phyloP scores from a whole-genome alignment of 2,888 invertebrate genomes.

The Hermaeophaga mercurialis region DNA sequence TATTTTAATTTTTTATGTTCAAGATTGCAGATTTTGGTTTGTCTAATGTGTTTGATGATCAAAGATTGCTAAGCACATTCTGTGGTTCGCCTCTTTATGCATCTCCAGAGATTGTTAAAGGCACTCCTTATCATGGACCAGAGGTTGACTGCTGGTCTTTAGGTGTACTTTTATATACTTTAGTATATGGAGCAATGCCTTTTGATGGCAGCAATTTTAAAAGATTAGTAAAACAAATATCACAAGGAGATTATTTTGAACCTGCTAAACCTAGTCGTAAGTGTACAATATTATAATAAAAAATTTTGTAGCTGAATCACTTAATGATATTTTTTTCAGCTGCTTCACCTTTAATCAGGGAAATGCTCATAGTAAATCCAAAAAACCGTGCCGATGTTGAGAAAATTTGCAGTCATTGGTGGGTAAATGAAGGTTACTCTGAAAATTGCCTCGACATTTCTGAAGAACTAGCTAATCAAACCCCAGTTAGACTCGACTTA shows the following conservation, averaged over 20 bases:
- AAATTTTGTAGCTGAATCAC: background rate
- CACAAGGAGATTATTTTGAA: constrained; percentile 96
- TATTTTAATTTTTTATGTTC: constrained; percentile 43
- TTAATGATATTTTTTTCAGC: constrained; percentile 62
- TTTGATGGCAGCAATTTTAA: constrained; percentile 99
- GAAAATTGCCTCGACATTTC: constrained; percentile 84
- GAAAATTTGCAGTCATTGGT: constrained; percentile 95
- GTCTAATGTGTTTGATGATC: constrained; percentile 94
- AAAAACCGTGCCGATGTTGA: constrained; percentile 88
- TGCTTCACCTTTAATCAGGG: constrained; percentile 91
- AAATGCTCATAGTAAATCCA: constrained; percentile 93
- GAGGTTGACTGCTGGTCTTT: constrained; percentile 96
- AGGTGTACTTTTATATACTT: constrained; percentile 94
- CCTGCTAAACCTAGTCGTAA: constrained; percentile 91
- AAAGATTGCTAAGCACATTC: constrained; percentile 85
- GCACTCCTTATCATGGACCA: constrained; percentile 95
- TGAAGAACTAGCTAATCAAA: constrained; percentile 87
- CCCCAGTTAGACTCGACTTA: constrained; percentile 80
- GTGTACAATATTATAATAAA: constrained; percentile 46
- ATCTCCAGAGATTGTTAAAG: constrained; percentile 97
- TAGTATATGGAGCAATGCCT: constrained; percentile 99
- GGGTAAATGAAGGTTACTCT: constrained; percentile 89
- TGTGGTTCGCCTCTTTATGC: constrained; percentile 97
- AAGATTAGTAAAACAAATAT: constrained; percentile 94
- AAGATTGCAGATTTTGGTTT: constrained; percentile 98